phyloP scores from a whole-genome alignment of 1,140 invertebrate species.

The Panulirus ornatus region DNA sequence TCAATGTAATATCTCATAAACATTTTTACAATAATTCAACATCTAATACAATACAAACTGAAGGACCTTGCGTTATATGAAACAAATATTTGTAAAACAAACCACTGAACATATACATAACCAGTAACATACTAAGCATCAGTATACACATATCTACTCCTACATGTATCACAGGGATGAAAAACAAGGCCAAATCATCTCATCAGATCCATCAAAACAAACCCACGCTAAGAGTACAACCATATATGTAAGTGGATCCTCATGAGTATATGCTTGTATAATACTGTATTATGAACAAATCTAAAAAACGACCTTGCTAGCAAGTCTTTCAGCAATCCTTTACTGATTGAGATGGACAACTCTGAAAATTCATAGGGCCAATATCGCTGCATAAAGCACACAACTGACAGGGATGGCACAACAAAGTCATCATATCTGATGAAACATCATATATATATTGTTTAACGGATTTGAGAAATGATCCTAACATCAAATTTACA shows the following conservation, averaged over 20 bases:
- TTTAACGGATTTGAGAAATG: slow-evolving; percentile 9
- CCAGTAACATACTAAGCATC: no score
- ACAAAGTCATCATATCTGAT: slow-evolving; percentile 29
- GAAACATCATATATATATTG: not conserved
- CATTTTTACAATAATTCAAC: no score
- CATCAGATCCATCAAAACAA: not conserved
- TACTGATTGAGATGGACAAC: not conserved
- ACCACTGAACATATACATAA: no score
- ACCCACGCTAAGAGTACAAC: slow-evolving; percentile 11
- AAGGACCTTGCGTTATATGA: no score
- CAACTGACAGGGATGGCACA: slow-evolving; percentile 20
- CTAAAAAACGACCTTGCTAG: not conserved
- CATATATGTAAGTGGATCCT: not conserved
- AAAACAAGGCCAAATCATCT: slow-evolving; percentile 29
- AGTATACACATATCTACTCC: not conserved
- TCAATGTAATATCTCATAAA: no score
- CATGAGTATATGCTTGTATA: not conserved
- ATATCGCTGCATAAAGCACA: not conserved
- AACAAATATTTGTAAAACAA: no score
- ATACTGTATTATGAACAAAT: slow-evolving; percentile 1
- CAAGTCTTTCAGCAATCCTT: not conserved
- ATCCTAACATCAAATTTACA: not conserved
- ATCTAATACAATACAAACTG: no score
- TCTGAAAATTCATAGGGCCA: not conserved
- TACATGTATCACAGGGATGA: slow-evolving; percentile 61